phyloP scores from a whole-genome alignment of 2,888 invertebrate species.

The Caenorhabditis sp. region DNA sequence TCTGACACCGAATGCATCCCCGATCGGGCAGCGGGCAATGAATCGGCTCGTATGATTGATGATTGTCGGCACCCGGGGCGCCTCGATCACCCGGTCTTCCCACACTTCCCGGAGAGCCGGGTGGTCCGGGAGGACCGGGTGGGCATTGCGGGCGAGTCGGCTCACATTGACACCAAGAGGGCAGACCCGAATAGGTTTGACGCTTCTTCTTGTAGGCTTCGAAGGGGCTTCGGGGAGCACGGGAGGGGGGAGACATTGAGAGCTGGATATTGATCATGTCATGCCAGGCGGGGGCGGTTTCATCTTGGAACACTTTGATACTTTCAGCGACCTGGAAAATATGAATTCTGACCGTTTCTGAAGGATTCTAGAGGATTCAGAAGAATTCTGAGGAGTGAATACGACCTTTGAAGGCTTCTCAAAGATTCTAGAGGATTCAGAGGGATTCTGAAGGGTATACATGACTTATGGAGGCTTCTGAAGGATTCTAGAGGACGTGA shows the following conservation, averaged over 20 bases:
- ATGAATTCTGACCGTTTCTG: neutral
- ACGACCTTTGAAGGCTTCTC: too few species aligned
- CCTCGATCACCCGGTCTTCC: constrained; percentile 35
- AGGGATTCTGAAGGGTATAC: too few species aligned
- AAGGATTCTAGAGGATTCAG: neutral
- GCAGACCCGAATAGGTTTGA: constrained; percentile 33
- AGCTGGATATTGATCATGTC: constrained; percentile 38
- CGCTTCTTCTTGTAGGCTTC: constrained; percentile 35
- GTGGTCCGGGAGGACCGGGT: constrained; percentile 37
- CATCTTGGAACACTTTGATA: constrained; percentile 29
- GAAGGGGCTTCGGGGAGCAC: constrained; percentile 17
- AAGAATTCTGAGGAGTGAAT: neutral
- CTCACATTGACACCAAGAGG: constrained; percentile 37
- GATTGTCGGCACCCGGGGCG: constrained; percentile 27
- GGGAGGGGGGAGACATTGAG: constrained; percentile 15
- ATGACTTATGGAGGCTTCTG: too few species aligned
- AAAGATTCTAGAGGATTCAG: too few species aligned
- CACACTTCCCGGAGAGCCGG: constrained; percentile 27
- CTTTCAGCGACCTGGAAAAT: constrained; percentile 26
- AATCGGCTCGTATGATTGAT: constrained; percentile 32
- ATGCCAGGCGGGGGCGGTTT: constrained; percentile 37
- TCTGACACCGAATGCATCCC: constrained; percentile 29
- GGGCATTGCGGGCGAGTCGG: constrained; percentile 36
- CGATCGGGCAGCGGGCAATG: constrained; percentile 19
- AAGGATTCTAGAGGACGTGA: too few species aligned